phyloP scores from a whole-genome alignment of 2,888 invertebrate genomes.

The Coecobrya sp. region DNA sequence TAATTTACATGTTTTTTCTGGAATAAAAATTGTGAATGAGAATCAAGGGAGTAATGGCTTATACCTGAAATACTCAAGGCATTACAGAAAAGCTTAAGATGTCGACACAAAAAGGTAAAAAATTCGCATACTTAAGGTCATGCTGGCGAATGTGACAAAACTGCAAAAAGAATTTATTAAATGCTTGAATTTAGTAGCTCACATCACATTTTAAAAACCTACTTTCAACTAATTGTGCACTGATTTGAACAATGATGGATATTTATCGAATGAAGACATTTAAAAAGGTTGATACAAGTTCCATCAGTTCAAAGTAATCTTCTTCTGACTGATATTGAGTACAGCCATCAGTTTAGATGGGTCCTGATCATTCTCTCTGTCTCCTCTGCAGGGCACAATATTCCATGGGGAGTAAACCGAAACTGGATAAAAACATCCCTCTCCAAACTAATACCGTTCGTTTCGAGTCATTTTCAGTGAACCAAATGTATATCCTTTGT shows the following conservation, averaged over 20 bases:
- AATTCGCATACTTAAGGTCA: too few species aligned
- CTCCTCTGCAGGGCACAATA: conserved; percentile 71
- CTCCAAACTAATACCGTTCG: not conserved
- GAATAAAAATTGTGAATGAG: not conserved
- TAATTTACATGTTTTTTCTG: not conserved
- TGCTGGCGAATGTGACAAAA: too few species aligned
- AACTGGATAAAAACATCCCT: conserved; percentile 25
- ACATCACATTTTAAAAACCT: too few species aligned
- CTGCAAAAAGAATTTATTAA: too few species aligned
- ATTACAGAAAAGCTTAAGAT: not conserved
- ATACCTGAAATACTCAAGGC: too few species aligned
- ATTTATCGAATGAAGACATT: not conserved
- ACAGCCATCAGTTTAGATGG: conserved; percentile 76
- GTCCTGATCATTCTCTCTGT: conserved; percentile 78
- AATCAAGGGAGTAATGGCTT: not conserved
- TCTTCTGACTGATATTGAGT: conserved; percentile 55
- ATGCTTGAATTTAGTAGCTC: too few species aligned
- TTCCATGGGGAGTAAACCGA: conserved; percentile 67
- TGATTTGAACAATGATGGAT: conserved; percentile 30
- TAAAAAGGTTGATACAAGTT: not conserved
- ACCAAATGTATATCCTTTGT: conserved; percentile 38
- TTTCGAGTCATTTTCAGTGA: conserved; percentile 63
- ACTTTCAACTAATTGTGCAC: not conserved
- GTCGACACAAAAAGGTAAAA: too few species aligned
- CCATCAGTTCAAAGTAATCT: conserved; percentile 66